Base-by-base conservation (phyloP, 2,888 invertebrate species). In the Parapristionchus giblindavisi region DNA sequence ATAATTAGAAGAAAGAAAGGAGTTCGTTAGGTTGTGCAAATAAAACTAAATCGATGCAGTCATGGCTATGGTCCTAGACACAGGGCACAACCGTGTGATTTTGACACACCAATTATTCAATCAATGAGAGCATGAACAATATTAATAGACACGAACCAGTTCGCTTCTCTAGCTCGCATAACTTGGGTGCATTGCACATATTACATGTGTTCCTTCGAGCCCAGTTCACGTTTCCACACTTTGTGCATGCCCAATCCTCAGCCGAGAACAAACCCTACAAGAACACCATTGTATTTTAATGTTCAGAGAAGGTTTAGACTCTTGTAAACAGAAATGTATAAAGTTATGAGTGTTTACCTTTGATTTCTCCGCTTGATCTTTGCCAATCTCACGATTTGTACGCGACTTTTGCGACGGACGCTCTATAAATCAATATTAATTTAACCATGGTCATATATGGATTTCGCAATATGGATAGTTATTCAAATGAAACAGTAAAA, bases 201-300 rank as follows among this genome's bases (percentile, higher is more conserved):
- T 99, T 99, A 90, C 99, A 99, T 74, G 94, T 94, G 87, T 93
- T 93, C 75, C 99, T 91, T 79, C 96, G 91, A 34, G 98, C 97
- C 99, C 96, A 96, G 89, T 99, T 99, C 17, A 99, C 98, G 90
- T 99, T 99, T n/a, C 97, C 97, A 90, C 99, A 91, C 91, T 97
- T 97, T 89, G 94, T 95, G 89, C 99, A 99, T 88, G 96, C 95
- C 99, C 99, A 99, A 90, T 99, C 99, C 89, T 99, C 98, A 51
- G 99, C 98, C 89, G 95, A 95, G 89, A 93, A 93, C 77, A 96
- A 91, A n/a, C 96, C 96, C 73, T 71, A 17, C 32, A 56, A 71
- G 4, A 27, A 4, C 11, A 43, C 8, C 8, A 43, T 43, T 43
- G 43, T n/a, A 43, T 43, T 43, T 43, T 17, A 43, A 43, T 14